Conservation (phyloP, 2,113 vertebrate species). For the Peromyscus californicus region DNA sequence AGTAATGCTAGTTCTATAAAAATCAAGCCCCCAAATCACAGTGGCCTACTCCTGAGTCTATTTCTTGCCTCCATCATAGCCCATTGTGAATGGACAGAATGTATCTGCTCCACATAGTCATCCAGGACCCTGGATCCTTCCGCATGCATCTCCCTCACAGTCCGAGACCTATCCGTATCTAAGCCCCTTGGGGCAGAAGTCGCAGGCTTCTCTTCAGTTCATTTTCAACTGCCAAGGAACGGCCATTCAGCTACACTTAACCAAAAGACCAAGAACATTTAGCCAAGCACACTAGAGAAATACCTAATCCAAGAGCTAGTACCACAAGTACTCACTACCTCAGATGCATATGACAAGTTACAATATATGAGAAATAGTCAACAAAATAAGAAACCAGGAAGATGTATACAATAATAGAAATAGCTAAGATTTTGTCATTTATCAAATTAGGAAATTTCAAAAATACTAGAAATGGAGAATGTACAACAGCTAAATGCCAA, state of each 20-base stretch:
- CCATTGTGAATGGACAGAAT: rapidly evolving
- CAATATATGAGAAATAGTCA: neutral
- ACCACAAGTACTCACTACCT: neutral
- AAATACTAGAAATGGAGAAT: neutral
- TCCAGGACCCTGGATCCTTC: neutral
- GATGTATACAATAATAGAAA: neutral
- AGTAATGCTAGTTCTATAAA: neutral
- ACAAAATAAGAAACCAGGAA: slow-evolving; percentile 19
- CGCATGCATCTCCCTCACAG: neutral
- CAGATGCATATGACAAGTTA: neutral
- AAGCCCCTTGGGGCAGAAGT: neutral
- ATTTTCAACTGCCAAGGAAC: neutral
- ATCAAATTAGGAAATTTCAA: neutral
- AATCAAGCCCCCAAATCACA: neutral
- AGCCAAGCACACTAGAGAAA: neutral
- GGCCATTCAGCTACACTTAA: neutral
- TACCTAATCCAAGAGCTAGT: neutral
- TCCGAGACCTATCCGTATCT: neutral
- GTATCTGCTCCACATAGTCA: neutral
- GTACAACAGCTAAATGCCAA: neutral
- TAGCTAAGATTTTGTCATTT: neutral
- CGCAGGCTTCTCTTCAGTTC: neutral
- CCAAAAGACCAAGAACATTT: neutral
- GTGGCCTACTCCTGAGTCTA: neutral
- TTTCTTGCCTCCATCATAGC: neutral